Evolutionary conservation across 2,888 invertebrate genomes (phyloP).

Genomic region (Hydrotaea diabolus): DNA sequence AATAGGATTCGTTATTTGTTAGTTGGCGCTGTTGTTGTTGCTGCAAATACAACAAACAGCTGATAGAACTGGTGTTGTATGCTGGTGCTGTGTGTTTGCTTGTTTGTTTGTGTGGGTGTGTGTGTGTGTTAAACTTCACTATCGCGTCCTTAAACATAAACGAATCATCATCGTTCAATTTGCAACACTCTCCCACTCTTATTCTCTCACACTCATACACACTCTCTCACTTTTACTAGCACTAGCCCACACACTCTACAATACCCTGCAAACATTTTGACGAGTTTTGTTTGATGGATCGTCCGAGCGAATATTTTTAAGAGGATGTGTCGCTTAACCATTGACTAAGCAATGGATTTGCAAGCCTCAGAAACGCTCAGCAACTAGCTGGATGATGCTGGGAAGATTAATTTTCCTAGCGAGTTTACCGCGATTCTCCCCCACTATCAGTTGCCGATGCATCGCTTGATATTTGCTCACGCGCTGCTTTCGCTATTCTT

Average conservation of each 20-base stretch:
- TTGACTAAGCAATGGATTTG: too few species aligned
- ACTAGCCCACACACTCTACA: background rate
- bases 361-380: too few species aligned
- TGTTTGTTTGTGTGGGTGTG: background rate
- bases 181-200: constrained; percentile 11
- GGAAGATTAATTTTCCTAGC: too few species aligned
- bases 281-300: too few species aligned
- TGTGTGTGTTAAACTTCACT: constrained; percentile 43
- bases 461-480: too few species aligned
- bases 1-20: constrained; percentile 19
- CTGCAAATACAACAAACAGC: background rate
- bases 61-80: background rate
- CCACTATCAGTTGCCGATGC: too few species aligned
- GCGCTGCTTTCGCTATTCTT: too few species aligned
- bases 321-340: too few species aligned
- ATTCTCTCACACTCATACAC: background rate
- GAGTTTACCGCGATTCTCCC: too few species aligned
- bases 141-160: constrained; percentile 36
- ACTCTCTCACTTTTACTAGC: background rate
- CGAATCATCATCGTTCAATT: constrained; percentile 34
- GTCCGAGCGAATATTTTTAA: too few species aligned
- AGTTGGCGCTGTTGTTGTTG: constrained; percentile 25
- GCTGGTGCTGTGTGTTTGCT: constrained; percentile 9
- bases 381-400: too few species aligned
- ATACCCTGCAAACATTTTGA: too few species aligned